Base-by-base conservation (phyloP, 2,113 vertebrate species). In the Albula glossodonta region DNA sequence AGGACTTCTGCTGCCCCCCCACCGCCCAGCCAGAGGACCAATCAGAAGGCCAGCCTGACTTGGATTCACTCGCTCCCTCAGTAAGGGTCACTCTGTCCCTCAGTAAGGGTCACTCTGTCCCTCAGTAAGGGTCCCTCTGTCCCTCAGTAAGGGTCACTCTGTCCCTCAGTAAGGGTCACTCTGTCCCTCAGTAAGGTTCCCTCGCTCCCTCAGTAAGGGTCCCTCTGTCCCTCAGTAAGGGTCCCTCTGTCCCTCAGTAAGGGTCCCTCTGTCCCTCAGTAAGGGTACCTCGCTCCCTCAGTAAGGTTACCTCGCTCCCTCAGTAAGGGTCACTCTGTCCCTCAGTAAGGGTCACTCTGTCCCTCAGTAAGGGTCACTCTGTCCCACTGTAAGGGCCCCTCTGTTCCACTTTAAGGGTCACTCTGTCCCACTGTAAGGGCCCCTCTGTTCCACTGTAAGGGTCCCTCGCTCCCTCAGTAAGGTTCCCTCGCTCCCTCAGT, bases 1-100 rank as follows among this genome's bases (percentile, higher is more conserved):
- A 49, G 0, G 92, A 93, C 82, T 93, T 96, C 87, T 92, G 92
- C 85, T 86, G 93, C 51, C 93, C 92, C 0, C 87, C 85, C 0
- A 89, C 91, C 15, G 9, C 85, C 0, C 11, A 78, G 0, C 15
- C 78, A 51, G 1, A 85, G 57, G 49, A 15, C 19, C 31, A 49
- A 25, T 19, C 19, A 0, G 82, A 84, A 3, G 49, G 12, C 15
- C 25, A 48, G 49, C 19, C 17, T 0, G 81, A 83, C 7, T 78
- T 49, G 53, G 41, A 63, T 53, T 4, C 49, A 10, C 66, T 51
- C 49, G 25, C 17, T 66, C 50, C 63, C 63, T 19, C 82, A 5
- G 57, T 66, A 66, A 63, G 53, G 31, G 31, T 41, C 31, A 17
- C 48, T 50, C 8, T 3, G 6, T 13, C 56, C 11, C 83, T 52